Evolutionary conservation across 2,888 invertebrate genomes (phyloP), one percentile per base, ranked within the genome.

Genomic region (Ochlodes sylvanus): DNA sequence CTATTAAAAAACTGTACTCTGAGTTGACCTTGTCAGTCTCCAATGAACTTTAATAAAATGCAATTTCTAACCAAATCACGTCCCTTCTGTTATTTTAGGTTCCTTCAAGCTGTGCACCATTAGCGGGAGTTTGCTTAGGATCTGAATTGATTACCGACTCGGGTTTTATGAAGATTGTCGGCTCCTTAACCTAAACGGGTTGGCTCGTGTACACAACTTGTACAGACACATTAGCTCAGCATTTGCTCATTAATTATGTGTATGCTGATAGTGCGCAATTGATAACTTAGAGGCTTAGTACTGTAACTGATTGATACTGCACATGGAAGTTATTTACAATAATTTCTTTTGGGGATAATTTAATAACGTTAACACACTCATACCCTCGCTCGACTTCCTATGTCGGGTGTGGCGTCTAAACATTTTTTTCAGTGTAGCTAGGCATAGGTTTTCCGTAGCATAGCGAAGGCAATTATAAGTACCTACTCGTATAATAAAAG

Each of bases 61-160:
- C 69, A 70, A 70, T 70, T 70, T 70, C 63, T 66, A 70, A 63
- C 41, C 69, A 57, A 67, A 67, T 67, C 71, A 71, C 69, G 68
- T 64, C 42, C 15, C 67, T 34, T 27, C 50, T 78, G 77, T 79
- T 79, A 77, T 79, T 77, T 79, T 78, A 78, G 79, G 79, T 72
- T 74, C 64, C 10, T 34, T 66, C 19, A 64, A 54, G 69, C 58
- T 68, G 27, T 14, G 71, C 56, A 57, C 76, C 75, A 79, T 79
- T 79, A 79, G 71, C 72, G 69, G 17, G 63, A 66, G 79, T 79
- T 77, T 79, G 64, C 71, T 76, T 79, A 79, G 79, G 77, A 38
- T 70, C 72, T 75, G 78, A 79, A 78, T 79, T 79, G 76, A 79
- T 78, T 79, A 75, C 73, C 63, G 69, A 14, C 0, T 67, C 12